A percentile compares a stretch with the other conserved stretches of the same genome.
Conservation (phyloP, 2,888 invertebrate species). For the Petrolisthes cinctipes region DNA sequence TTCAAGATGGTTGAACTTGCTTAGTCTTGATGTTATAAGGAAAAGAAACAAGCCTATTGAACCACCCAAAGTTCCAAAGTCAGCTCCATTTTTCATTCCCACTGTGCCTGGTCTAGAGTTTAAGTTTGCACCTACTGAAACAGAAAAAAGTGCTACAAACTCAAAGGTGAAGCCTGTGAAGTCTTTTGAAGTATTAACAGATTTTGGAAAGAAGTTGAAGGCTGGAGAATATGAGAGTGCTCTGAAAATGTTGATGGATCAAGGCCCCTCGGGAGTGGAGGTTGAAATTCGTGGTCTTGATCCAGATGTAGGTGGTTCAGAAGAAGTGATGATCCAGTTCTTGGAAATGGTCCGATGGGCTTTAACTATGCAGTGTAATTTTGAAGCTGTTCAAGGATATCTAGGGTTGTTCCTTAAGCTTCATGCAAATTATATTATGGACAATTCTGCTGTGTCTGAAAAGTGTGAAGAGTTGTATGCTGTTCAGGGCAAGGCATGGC, state of each 20-base stretch:
- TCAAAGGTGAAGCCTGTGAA: conserved; percentile 45
- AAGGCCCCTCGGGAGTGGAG: conserved; percentile 88
- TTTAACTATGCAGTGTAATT: conserved; percentile 82
- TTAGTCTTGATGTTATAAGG: conserved; percentile 87
- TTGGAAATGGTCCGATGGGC: conserved; percentile 80
- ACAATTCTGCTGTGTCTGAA: conserved; percentile 41
- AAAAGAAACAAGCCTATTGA: conserved; percentile 90
- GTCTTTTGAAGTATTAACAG: conserved; percentile 61
- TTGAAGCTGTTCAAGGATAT: conserved; percentile 92
- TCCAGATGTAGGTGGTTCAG: conserved; percentile 80
- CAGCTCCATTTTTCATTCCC: conserved; percentile 96
- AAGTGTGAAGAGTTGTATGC: conserved; percentile 38
- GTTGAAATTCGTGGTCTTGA: conserved; percentile 86
- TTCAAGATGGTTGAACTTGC: conserved; percentile 91
- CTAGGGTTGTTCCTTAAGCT: conserved; percentile 87
- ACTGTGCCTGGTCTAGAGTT: conserved; percentile 86
- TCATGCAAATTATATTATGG: conserved; percentile 70
- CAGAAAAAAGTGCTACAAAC: conserved; percentile 33
- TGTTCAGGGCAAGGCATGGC: conserved; percentile 44
- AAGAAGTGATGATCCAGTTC: conserved; percentile 82
- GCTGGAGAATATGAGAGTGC: conserved; percentile 70
- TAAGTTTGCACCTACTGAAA: conserved; percentile 77
- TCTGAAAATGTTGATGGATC: conserved; percentile 77
- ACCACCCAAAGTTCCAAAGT: conserved; percentile 83
- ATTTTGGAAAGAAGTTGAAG: conserved; percentile 65